phyloP scores from a whole-genome alignment of 2,113 vertebrate species.

The Ginglymostoma cirratum region DNA sequence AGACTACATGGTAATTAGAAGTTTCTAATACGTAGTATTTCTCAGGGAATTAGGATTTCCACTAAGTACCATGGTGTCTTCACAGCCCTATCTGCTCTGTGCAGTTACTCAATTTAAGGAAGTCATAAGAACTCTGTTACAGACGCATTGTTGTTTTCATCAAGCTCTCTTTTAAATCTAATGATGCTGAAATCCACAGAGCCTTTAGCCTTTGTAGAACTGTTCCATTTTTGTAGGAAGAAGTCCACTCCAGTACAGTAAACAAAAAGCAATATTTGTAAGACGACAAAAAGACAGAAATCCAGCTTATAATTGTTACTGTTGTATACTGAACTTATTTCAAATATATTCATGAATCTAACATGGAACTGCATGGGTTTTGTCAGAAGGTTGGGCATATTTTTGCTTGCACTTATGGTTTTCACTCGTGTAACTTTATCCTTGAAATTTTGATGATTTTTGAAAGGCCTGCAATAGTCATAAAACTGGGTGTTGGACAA shows the following conservation, averaged over 20 bases:
- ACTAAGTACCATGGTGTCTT: constrained; percentile 54
- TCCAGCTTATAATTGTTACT: background rate
- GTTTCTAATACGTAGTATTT: constrained; percentile 56
- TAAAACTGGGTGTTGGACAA: background rate
- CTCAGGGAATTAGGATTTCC: constrained; percentile 56
- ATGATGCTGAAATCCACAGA: background rate
- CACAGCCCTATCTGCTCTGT: constrained; percentile 31
- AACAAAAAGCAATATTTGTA: background rate
- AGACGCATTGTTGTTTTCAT: background rate
- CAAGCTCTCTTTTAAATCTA: background rate
- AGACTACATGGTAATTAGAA: constrained; percentile 58
- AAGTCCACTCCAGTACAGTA: background rate
- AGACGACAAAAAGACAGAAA: background rate
- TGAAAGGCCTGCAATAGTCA: background rate
- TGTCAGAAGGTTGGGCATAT: background rate
- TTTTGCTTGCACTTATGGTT: background rate
- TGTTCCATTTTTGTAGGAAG: background rate
- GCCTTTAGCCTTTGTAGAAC: background rate
- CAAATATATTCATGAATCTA: background rate
- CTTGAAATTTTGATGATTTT: background rate
- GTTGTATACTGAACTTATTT: background rate
- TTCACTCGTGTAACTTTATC: background rate
- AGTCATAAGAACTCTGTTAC: constrained; percentile 2
- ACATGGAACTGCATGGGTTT: background rate
- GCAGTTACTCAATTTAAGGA: background rate